These are phyloP conservation scores for Fragum sueziense DNA, from an alignment of 2,888 invertebrate species.

Conservation along the genomic window DNA sequence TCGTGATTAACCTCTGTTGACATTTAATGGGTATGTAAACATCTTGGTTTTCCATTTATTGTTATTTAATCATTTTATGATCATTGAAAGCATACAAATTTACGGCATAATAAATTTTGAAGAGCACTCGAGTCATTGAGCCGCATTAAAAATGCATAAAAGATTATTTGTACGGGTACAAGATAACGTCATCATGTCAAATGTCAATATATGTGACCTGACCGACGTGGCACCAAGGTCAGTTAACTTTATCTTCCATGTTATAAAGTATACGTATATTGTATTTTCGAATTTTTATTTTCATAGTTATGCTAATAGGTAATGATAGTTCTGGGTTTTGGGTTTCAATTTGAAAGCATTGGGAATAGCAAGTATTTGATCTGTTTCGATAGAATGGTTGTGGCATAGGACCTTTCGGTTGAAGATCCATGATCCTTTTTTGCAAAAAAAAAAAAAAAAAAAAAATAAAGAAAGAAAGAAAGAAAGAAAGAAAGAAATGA, in stretches of 20 bases:
- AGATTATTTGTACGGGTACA: neutral
- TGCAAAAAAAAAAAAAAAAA: too few relatives aligned
- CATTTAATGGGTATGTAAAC: neutral
- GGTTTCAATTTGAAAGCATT: too few relatives aligned
- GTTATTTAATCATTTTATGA: conserved; percentile 4
- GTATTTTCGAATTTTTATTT: too few relatives aligned
- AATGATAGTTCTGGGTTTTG: too few relatives aligned
- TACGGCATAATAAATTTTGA: neutral
- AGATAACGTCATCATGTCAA: neutral
- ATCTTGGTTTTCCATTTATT: neutral
- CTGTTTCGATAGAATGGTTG: too few relatives aligned
- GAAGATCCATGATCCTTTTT: too few relatives aligned
- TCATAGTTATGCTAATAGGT: too few relatives aligned
- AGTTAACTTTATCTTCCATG: neutral
- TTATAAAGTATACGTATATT: too few relatives aligned
- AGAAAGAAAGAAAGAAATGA: too few relatives aligned
- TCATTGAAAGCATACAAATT: neutral
- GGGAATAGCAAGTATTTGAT: too few relatives aligned
- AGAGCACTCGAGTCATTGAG: neutral
- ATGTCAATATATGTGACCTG: neutral
- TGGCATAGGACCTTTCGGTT: too few relatives aligned
- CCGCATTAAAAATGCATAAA: neutral
- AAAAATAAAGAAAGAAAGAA: too few relatives aligned
- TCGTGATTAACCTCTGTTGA: neutral
- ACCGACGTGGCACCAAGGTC: neutral